Evolutionary conservation across 2,797 vertebrate species (phyloP), one percentile per base, ranked within the genome.

Genomic region (Graptemys geographica): DNA sequence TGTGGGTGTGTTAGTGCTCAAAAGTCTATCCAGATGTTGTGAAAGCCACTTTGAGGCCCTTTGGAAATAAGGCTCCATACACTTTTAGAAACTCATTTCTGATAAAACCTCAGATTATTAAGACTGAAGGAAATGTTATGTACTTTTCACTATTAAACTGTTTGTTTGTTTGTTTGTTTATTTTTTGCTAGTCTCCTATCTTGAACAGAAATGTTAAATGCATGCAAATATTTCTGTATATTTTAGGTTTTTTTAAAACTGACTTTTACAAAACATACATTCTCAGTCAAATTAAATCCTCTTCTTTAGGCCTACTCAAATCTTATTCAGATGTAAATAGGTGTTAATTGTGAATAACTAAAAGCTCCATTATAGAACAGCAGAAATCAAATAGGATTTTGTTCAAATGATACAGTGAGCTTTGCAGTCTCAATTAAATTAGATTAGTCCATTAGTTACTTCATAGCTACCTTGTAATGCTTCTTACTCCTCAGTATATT

Each of bases 21-120:
- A 33, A 76, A 1, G 80, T 33, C 2, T 0, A 33, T 4, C 47
- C 0, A 0, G 55, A 27, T 0, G 0, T 6, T 23, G 19, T 41
- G 8, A 3, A 0, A 2, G 0, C 0, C 27, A 18, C 11, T 2
- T 62, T 12, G 11, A 11, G 51, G 47, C 44, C n/a, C 28, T 69
- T 37, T 21, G 72, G 84, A 52, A 1, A 0, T 11, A 31, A 57
- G 57, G 11, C 33, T 2, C 3, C 6, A 2, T 4, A 41, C 0
- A 2, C 28, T 59, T 23, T 3, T 31, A 47, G 52, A 79, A 86
- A 47, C 47, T 59, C 3, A 28, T 9, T 72, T 31, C 27, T 0
- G 1, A 4, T 56, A 56, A 76, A 47, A 33, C 51, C 49, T 0
- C 18, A 11, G 3, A 1, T n/a, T 11, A 31, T 53, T 47, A 72